phyloP scores from a whole-genome alignment of 1,140 invertebrate genomes.

The Lepidurus apus region DNA sequence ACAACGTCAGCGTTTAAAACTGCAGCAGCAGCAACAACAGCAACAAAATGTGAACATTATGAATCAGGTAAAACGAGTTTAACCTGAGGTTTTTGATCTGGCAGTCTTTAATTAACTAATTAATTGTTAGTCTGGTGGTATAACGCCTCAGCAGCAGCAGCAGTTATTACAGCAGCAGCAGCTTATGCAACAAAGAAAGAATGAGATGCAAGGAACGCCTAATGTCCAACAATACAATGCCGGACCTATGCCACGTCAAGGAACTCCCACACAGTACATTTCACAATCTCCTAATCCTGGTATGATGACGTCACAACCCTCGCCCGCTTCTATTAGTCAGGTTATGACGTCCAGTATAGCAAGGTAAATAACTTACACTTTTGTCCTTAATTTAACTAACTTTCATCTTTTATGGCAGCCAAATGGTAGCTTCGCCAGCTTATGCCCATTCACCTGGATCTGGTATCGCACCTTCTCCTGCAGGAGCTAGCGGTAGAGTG shows the following conservation, averaged over 20 bases:
- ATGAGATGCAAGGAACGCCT: slow-evolving; percentile 23
- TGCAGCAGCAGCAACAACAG: slow-evolving; percentile 24
- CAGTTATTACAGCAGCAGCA: slow-evolving; percentile 29
- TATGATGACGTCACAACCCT: not conserved
- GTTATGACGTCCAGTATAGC: slow-evolving; percentile 23
- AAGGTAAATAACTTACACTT: slow-evolving; percentile 12
- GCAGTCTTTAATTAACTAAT: not conserved
- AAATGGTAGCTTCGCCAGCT: slow-evolving; percentile 65
- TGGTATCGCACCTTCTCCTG: slow-evolving; percentile 51
- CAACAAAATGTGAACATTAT: slow-evolving; percentile 23
- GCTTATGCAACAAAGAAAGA: slow-evolving; percentile 34
- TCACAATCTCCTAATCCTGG: slow-evolving; percentile 53
- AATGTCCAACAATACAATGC: slow-evolving; percentile 29
- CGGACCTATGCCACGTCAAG: slow-evolving; percentile 48
- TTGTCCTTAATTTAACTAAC: slow-evolving; percentile 25
- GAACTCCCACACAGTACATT: slow-evolving; percentile 60
- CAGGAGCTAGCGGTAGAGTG: slow-evolving; percentile 36
- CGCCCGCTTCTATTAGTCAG: not conserved
- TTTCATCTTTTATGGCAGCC: slow-evolving; percentile 46
- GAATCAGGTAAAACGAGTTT: not conserved
- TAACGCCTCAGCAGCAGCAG: slow-evolving; percentile 30
- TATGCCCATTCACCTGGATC: slow-evolving; percentile 63
- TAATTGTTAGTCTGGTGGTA: not conserved
- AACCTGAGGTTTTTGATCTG: not conserved
- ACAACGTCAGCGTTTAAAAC: not conserved